A percentile compares a stretch with the other conserved stretches of the same genome.
Conservation (phyloP, 2,888 invertebrate species). For the Andrena camellia region DNA sequence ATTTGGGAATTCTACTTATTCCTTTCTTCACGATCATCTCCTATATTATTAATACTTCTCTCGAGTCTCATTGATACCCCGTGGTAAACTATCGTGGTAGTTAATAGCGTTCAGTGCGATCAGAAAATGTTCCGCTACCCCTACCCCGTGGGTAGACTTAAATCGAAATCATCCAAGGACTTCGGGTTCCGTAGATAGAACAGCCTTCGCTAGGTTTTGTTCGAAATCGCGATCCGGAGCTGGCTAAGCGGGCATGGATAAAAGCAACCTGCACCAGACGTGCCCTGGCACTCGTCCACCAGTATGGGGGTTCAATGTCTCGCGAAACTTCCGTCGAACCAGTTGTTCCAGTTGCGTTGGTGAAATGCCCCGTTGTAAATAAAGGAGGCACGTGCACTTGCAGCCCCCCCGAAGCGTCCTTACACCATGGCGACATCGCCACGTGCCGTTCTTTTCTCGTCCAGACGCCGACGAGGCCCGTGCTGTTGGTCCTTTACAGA, state of each 20-base stretch:
- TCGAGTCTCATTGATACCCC: no score
- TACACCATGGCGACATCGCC: conserved; percentile 34
- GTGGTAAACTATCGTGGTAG: no score
- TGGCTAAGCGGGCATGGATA: conserved; percentile 5
- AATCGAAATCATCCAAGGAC: no score
- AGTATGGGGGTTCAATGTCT: neutral
- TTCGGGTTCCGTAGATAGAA: neutral
- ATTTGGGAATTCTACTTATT: no score
- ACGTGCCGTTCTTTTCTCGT: conserved; percentile 70
- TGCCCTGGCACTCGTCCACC: conserved; percentile 12
- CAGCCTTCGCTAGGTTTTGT: neutral
- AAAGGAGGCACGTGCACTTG: conserved; percentile 59
- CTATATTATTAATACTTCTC: no score
- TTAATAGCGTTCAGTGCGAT: no score
- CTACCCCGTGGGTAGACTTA: no score
- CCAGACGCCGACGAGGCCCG: conserved; percentile 53
- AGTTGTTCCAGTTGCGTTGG: conserved; percentile 38
- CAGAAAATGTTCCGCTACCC: no score
- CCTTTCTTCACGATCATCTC: no score
- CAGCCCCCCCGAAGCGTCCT: conserved; percentile 59
- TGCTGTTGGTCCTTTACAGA: conserved; percentile 64
- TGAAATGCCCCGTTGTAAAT: conserved; percentile 43
- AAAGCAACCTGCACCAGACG: conserved; percentile 12
- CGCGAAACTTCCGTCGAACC: conserved; percentile 10
- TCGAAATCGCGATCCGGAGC: neutral